These are phyloP conservation scores for Caranx melampygus DNA, from an alignment of 2,113 vertebrate genomes.

Conservation along the genomic window DNA sequence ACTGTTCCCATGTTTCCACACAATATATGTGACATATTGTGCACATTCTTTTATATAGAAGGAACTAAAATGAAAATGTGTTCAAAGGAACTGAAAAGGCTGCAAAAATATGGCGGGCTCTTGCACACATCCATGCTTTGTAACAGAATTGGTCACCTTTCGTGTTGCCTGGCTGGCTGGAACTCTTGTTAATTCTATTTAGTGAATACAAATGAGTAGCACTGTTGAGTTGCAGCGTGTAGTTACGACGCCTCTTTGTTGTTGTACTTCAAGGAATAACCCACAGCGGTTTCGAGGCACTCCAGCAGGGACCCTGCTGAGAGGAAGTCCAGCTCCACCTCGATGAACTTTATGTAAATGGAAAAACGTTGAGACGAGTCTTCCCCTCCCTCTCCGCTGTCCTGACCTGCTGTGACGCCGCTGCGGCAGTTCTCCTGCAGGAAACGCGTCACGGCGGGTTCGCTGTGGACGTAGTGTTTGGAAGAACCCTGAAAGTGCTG, in stretches of 20 bases:
- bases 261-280: slow-evolving; percentile 96
- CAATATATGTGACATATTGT: slow-evolving; percentile 38
- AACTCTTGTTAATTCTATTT: slow-evolving; percentile 24
- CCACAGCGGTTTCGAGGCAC: slow-evolving; percentile 97
- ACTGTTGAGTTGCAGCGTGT: background rate
- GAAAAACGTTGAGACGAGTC: slow-evolving; percentile 79
- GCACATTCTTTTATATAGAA: slow-evolving; percentile 20
- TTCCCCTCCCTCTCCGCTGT: slow-evolving; percentile 78
- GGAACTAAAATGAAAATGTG: slow-evolving; percentile 7
- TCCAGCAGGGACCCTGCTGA: slow-evolving; percentile 97
- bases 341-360: slow-evolving; percentile 97
- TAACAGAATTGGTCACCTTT: slow-evolving; percentile 30
- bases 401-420: slow-evolving; percentile 74
- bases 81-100: slow-evolving; percentile 31
- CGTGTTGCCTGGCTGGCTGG: slow-evolving; percentile 24
- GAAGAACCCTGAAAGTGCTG: slow-evolving; percentile 95
- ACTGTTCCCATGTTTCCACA: slow-evolving; percentile 11
- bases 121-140: slow-evolving; percentile 46
- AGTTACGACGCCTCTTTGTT: slow-evolving; percentile 81
- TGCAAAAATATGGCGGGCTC: slow-evolving; percentile 30
- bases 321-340: slow-evolving; percentile 99
- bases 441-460: slow-evolving; percentile 91
- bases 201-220: slow-evolving; percentile 31
- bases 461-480: slow-evolving; percentile 89
- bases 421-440: slow-evolving; percentile 92